Base-by-base conservation (phyloP, 2,113 vertebrate genomes). In the Mastomys natalensis region DNA sequence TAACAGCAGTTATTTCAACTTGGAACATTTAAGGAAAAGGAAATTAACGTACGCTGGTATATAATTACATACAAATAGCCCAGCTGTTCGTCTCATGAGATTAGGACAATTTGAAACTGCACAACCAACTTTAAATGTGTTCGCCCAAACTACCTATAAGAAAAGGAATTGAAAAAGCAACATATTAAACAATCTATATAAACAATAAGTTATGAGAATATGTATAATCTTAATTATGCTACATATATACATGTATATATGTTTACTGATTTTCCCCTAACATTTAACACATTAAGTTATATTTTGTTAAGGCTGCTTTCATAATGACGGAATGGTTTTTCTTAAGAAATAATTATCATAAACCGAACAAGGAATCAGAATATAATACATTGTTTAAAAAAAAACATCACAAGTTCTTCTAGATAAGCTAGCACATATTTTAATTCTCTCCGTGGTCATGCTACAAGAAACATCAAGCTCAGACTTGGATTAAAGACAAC, bases 131-230 rank as follows among this genome's bases (percentile, higher is more conserved):
- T 98, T 98, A 64, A 97, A 34, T 34, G 97, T 87, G 55, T 31
- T 0, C n/a, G 97, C 98, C 98, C 97, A 98, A 96, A 98, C 95
- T 53, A 98, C 80, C 98, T 98, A 91, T 58, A 97, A 97, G 48
- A 19, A 45, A 96, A 96, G 22, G 3, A 77, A 87, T 78, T 90
- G 82, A 68, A 68, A 90, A 92, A 94, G 92, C 43, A 68, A 94
- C 95, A 58, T 77, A 87, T 84, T 70, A 76, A 92, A 91, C 3
- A 78, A 80, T 53, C 78, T 26, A 51, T 91, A 29, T 21, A 91
- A 91, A 43, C 26, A 89, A 11, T 64, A 22, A 6, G 84, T 60
- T 80, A n/a, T 91, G 5, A 55, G 5, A 94, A 72, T 8, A 74
- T 22, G 22, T 11, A 16, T 89, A 66, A 88, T 93, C 40, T 87